phyloP scores from a whole-genome alignment of 2,888 invertebrate genomes.

The Caenorhabditis sp. region DNA sequence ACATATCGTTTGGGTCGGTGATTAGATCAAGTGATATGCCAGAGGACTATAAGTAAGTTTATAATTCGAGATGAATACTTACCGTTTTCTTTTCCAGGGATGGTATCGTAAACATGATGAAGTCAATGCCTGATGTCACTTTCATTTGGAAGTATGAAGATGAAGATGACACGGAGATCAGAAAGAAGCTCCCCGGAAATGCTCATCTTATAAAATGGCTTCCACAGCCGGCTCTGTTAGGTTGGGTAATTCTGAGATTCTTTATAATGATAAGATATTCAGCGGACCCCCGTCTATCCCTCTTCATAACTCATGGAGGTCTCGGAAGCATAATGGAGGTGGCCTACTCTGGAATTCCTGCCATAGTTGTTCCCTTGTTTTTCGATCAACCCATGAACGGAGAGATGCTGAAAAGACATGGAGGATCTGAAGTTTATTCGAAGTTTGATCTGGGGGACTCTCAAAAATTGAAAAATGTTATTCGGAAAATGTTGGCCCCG shows the following conservation, averaged over 20 bases:
- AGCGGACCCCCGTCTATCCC: conserved; percentile 45
- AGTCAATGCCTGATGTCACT: conserved; percentile 40
- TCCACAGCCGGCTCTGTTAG: conserved; percentile 52
- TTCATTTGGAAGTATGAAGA: conserved; percentile 69
- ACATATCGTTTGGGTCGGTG: conserved; percentile 64
- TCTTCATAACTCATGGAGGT: conserved; percentile 71
- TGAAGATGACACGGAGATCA: conserved; percentile 36
- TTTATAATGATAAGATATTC: conserved; percentile 13
- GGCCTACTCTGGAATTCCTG: conserved; percentile 63
- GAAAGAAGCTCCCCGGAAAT: conserved; percentile 39
- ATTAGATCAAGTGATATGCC: conserved; percentile 60
- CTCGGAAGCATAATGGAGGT: conserved; percentile 66
- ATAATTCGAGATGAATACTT: neutral
- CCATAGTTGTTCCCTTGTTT: conserved; percentile 69
- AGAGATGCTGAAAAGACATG: conserved; percentile 64
- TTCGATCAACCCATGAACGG: conserved; percentile 75
- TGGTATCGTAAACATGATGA: conserved; percentile 23
- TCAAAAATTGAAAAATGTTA: conserved; percentile 27
- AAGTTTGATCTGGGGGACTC: conserved; percentile 64
- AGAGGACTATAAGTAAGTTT: conserved; percentile 25
- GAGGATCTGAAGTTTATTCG: conserved; percentile 55
- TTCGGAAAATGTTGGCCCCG: conserved; percentile 57
- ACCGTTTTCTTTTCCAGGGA: conserved; percentile 8
- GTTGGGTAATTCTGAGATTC: neutral
- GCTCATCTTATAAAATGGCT: conserved; percentile 55